Percentiles rank a stretch among this genome's conserved stretches.
Conservation (phyloP, 2,797 vertebrate genomes). For the Fundulus diaphanus region DNA sequence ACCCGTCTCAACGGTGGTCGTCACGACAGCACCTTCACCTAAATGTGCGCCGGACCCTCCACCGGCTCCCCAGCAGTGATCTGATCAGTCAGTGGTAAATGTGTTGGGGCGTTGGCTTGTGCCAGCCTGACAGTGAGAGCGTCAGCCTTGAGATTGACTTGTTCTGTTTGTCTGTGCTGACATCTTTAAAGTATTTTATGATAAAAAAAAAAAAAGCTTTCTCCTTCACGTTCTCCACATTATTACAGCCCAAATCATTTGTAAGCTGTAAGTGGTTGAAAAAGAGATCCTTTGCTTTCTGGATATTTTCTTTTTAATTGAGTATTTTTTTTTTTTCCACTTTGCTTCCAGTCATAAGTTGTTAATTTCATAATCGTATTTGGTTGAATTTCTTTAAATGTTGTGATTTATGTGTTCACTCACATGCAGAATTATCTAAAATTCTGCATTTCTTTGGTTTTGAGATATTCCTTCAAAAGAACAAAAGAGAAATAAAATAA, state of each 20-base stretch:
- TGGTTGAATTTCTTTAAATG: constrained; percentile 17
- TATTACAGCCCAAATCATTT: background rate
- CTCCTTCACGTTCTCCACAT: background rate
- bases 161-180: background rate
- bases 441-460: background rate
- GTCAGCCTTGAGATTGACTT: background rate
- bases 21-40: constrained; percentile 92
- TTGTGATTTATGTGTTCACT: constrained; percentile 19
- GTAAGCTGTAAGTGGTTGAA: background rate
- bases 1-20: constrained; percentile 94
- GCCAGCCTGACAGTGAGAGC: background rate
- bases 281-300: background rate
- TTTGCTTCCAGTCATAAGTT: background rate
- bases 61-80: constrained; percentile 64
- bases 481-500: constrained; percentile 5
- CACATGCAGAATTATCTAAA: background rate
- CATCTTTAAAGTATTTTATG: background rate
- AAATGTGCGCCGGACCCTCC: constrained; percentile 89
- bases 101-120: no score
- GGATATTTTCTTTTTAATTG: background rate
- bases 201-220: background rate
- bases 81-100: background rate
- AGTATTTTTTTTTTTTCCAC: background rate
- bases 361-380: background rate
- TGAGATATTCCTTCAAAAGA: background rate